phyloP scores from a whole-genome alignment of 2,888 invertebrate genomes.

The Apamea crenata region DNA sequence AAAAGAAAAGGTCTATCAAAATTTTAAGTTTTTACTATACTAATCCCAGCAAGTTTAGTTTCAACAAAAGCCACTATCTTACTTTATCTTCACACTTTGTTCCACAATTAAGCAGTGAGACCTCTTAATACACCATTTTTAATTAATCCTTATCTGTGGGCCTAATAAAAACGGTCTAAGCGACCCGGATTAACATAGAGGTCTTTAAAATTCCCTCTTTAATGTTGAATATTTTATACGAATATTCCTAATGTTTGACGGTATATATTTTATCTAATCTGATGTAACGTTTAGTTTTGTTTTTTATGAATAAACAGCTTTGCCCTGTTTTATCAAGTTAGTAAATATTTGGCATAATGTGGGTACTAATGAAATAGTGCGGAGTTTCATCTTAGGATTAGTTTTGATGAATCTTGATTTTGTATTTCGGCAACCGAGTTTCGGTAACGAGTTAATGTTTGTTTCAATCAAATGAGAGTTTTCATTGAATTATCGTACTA shows the following conservation, averaged over 20 bases:
- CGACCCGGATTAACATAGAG: slow-evolving; percentile 53
- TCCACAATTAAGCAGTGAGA: slow-evolving; percentile 61
- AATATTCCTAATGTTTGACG: slow-evolving; percentile 50
- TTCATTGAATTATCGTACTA: background rate
- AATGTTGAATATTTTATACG: slow-evolving; percentile 68
- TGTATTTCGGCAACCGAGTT: slow-evolving; percentile 4
- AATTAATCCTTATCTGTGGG: slow-evolving; percentile 65
- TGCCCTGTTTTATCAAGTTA: slow-evolving; percentile 42
- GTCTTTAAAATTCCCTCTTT: slow-evolving; percentile 58
- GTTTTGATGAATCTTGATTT: slow-evolving; percentile 14
- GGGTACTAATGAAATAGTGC: slow-evolving; percentile 31
- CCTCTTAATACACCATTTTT: slow-evolving; percentile 62
- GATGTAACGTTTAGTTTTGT: slow-evolving; percentile 67
- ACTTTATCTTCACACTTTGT: slow-evolving; percentile 68
- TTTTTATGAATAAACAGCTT: slow-evolving; percentile 74
- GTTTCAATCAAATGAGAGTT: background rate
- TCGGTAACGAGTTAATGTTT: background rate
- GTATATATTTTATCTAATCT: slow-evolving; percentile 69
- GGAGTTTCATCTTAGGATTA: slow-evolving; percentile 15
- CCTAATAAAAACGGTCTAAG: slow-evolving; percentile 56
- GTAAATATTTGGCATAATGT: slow-evolving; percentile 56
- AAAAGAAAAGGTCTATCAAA: no score
- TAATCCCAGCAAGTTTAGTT: slow-evolving; percentile 18
- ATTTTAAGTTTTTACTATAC: background rate
- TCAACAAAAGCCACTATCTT: slow-evolving; percentile 39